Evolutionary conservation across 64 coral and sea anemone genomes (phyloP), one percentile per base, ranked within the genome.

Genomic region (Montipora capricornis): DNA sequence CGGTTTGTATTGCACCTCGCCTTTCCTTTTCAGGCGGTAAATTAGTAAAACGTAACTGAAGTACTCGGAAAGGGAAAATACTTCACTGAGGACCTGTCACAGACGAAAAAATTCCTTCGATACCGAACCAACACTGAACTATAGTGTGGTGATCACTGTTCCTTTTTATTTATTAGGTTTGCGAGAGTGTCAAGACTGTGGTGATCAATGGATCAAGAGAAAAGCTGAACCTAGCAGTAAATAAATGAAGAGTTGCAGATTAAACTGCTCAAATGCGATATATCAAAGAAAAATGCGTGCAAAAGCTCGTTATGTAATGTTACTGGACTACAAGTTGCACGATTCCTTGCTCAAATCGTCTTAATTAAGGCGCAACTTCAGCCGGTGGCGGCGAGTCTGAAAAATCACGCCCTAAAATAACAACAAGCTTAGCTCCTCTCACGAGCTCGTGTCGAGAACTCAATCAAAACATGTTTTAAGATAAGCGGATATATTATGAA

Each of bases 401-500:
- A 37, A 37, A 37, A 26, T 52, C 24, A 26, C 68, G 68, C 68
- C 20, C 14, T 20, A 8, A 71, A 19, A 10, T 17, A 78, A 44
- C 12, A 86, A 69, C 24, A 8, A 47, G 24, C 7, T 20, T 71
- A 12, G 62, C 47, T 37, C 37, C 37, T 37, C 37, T 37, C 37
- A 37, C 37, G 37, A 37, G 37, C 37, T 86, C 61, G 61, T 17
- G 46, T 50, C 45, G 46, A 66, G 47, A 73, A 82, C 24, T 16
- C n/a, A 57, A 82, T 82, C 37, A 64, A 69, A 86, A 71, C 67
- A 45, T 86, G 48, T 86, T 10, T 45, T 19, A 78, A 49, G 46
- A 78, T 78, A 86, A 68, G 44, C 82, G 66, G 48, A 45, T 68
- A 86, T 86, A 73, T 86, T 86, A 49, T 86, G 82, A 71, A 71